These are phyloP conservation scores for Bibio marci DNA, from an alignment of 2,888 invertebrate species.

Conservation along the genomic window DNA sequence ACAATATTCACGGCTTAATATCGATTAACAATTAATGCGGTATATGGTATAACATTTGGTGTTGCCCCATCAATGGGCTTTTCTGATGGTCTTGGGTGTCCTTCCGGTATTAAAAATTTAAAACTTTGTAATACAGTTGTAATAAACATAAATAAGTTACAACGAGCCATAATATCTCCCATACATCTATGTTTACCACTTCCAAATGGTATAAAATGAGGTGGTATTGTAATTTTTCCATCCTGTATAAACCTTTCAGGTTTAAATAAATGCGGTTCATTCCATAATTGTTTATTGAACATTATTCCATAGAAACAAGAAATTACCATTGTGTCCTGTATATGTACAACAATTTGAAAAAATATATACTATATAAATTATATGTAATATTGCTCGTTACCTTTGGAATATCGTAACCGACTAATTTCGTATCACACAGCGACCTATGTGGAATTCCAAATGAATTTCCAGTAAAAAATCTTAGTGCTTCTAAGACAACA, in stretches of 20 bases:
- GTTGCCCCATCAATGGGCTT: slow-evolving; percentile 63
- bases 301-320: slow-evolving; percentile 56
- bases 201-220: slow-evolving; percentile 61
- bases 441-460: slow-evolving; percentile 70
- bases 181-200: slow-evolving; percentile 63
- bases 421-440: slow-evolving; percentile 47
- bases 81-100: slow-evolving; percentile 42
- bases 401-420: slow-evolving; percentile 61
- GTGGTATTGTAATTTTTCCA: slow-evolving; percentile 43
- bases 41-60: slow-evolving; percentile 54
- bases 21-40: slow-evolving; percentile 44
- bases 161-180: slow-evolving; percentile 58
- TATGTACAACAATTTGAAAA: no score
- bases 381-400: no score
- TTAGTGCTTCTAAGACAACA: slow-evolving; percentile 54
- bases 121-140: slow-evolving; percentile 58
- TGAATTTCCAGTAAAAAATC: slow-evolving; percentile 64
- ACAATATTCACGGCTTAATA: no score
- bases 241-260: slow-evolving; percentile 57
- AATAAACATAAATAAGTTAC: slow-evolving; percentile 61
- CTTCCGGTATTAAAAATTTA: slow-evolving; percentile 45
- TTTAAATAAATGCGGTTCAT: slow-evolving; percentile 48
- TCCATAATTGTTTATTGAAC: slow-evolving; percentile 48
- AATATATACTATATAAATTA: no score
- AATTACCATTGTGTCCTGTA: slow-evolving; percentile 61